Percentiles rank a stretch among this genome's conserved stretches.
These are phyloP conservation scores for Cottus gobio DNA, from an alignment of 2,113 vertebrate species.

Conservation along the genomic window DNA sequence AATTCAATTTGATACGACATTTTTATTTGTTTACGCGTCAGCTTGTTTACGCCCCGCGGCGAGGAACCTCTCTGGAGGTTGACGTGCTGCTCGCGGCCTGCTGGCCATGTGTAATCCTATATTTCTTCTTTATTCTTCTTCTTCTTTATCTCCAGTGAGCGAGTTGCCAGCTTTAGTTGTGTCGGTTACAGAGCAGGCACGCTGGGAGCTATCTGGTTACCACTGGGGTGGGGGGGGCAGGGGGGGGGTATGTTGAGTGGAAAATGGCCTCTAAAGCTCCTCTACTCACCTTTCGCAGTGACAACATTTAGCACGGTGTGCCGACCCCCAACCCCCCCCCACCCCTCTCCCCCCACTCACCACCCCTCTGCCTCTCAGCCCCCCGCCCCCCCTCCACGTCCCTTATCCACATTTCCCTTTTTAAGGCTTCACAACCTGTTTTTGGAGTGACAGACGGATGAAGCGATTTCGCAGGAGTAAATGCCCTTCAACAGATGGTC, in stretches of 20 bases:
- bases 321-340: slow-evolving; percentile 17
- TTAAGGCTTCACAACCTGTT: slow-evolving; percentile 76
- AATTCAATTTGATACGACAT: neutral
- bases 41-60: no score
- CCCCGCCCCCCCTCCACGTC: neutral
- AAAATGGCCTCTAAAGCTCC: slow-evolving; percentile 81
- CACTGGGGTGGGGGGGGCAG: neutral
- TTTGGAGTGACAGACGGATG: slow-evolving; percentile 73
- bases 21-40: neutral
- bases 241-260: slow-evolving; percentile 79
- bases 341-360: no score
- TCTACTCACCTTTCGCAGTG: slow-evolving; percentile 84
- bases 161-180: slow-evolving; percentile 70
- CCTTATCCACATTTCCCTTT: slow-evolving; percentile 68
- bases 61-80: neutral
- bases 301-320: slow-evolving; percentile 83
- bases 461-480: slow-evolving; percentile 84
- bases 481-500: slow-evolving; percentile 86
- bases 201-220: slow-evolving; percentile 62
- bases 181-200: slow-evolving; percentile 58
- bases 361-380: no score
- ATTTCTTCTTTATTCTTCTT: slow-evolving; percentile 8
- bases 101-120: slow-evolving; percentile 53
- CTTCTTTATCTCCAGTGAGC: slow-evolving; percentile 43
- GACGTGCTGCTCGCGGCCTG: slow-evolving; percentile 54